Evolutionary conservation across 2,113 vertebrate genomes (phyloP).

Genomic region (Uria aalge): DNA sequence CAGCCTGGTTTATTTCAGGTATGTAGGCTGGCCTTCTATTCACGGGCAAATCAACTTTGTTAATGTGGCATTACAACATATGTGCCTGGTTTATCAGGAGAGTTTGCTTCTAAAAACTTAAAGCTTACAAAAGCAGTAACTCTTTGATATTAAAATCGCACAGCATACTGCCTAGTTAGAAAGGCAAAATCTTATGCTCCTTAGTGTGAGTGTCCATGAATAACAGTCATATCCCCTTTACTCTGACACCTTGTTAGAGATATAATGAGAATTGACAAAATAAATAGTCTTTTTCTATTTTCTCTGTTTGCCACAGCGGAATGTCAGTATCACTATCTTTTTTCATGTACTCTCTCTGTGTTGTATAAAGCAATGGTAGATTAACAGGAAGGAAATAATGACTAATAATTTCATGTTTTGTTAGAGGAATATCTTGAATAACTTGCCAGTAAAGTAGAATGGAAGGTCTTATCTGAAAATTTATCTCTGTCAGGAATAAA

Average conservation of each 20-base stretch:
- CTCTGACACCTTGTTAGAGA: background rate
- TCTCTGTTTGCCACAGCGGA: background rate
- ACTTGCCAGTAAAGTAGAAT: background rate
- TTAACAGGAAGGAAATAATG: constrained; percentile 46
- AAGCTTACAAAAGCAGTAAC: background rate
- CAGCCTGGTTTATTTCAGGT: background rate
- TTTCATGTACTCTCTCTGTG: background rate
- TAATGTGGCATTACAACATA: background rate
- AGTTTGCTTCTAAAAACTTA: background rate
- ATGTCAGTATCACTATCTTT: background rate
- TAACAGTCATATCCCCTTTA: background rate
- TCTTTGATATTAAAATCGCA: background rate
- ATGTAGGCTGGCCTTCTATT: background rate
- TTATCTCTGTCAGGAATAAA: background rate
- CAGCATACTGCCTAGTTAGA: background rate
- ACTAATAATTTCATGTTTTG: background rate
- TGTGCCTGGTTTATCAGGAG: background rate
- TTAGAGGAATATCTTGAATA: constrained; percentile 8
- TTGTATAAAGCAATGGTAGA: background rate
- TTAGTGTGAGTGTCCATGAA: background rate
- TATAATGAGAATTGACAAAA: background rate
- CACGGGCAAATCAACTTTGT: background rate
- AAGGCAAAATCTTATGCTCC: background rate
- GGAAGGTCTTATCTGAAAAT: background rate
- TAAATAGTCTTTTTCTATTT: background rate